Base-by-base conservation (phyloP, 2,113 vertebrate genomes). In the Uropsilus gracilis region DNA sequence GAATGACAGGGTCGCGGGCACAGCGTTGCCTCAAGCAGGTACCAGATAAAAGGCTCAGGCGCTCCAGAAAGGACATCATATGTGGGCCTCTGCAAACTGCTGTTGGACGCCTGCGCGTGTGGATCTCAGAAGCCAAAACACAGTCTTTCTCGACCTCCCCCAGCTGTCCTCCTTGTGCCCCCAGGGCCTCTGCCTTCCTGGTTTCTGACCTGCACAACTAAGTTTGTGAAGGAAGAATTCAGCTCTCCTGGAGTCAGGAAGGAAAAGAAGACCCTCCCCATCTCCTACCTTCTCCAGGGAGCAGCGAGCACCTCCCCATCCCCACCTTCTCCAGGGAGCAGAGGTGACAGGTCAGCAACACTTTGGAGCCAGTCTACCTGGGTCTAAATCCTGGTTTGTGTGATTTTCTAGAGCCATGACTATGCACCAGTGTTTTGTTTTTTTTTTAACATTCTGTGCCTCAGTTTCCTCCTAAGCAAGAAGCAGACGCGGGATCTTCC, bases 231-330 rank as follows among this genome's bases (percentile, higher is more conserved):
- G 30, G 8, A 48, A n/a, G 39, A 57, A 18, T 46, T 13, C 26
- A 39, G 16, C 20, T 46, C 57, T 39, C 59, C 57, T 32, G 30
- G 30, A n/a, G 22, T 28, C 75, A 30, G 37, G 50, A 20, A 72
- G 2, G 7, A 34, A 42, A 20, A 34, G 1, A 50, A 22, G 6
- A 7, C 1, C 18, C 0, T 30, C 53, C 0, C 0, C 5, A 2
- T 8, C 46, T n/a, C 16, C 24, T 61, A 24, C 28, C 44, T 26
- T 69, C 61, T 50, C 26, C 28, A 30, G n/a, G 50, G 30, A 50
- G 61, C 28, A 34, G 13, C n/a, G 3, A n/a, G 2, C 10, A n/a
- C 10, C 76, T 30, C 53, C 0, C 0, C 5, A 2, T 8, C 46
- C 16, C 24, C 68, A 24, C 28, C 44, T 26, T 69, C 61, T 50